A percentile compares a stretch with the other conserved stretches of the same genome.
These are phyloP conservation scores for Oncorhynchus mykiss DNA, from an alignment of 2,113 vertebrate genomes.

Conservation along the genomic window DNA sequence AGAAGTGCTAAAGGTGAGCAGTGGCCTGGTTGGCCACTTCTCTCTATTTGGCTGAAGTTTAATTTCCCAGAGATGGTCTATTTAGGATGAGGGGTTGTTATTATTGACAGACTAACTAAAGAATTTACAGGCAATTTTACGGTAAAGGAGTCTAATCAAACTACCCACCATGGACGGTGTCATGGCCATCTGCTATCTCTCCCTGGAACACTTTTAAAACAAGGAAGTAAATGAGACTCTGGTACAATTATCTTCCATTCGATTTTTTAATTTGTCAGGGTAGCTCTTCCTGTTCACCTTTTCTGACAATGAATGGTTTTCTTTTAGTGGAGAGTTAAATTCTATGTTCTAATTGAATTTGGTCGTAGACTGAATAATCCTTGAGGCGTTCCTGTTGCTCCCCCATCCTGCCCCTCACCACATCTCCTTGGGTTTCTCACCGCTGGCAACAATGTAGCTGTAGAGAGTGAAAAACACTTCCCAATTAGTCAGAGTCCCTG, in stretches of 20 bases:
- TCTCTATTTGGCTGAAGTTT: slow-evolving; percentile 7
- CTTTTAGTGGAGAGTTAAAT: slow-evolving; percentile 7
- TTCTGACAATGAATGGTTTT: slow-evolving; percentile 10
- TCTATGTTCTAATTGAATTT: slow-evolving; percentile 47
- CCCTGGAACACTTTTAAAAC: slow-evolving; percentile 16
- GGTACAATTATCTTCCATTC: slow-evolving; percentile 28
- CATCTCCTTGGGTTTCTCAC: slow-evolving; percentile 52
- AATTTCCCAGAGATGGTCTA: slow-evolving; percentile 2
- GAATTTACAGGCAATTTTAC: not conserved
- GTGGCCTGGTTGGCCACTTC: not conserved
- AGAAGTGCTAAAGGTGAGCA: not conserved
- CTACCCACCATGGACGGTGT: not conserved
- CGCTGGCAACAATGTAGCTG: slow-evolving; percentile 49
- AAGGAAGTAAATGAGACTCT: slow-evolving; percentile 17
- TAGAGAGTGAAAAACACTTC: slow-evolving; percentile 36
- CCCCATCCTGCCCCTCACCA: slow-evolving; percentile 21
- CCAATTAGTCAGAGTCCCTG: slow-evolving; percentile 66
- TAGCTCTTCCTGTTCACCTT: slow-evolving; percentile 17
- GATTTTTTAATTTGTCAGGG: slow-evolving; percentile 43
- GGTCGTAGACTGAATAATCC: slow-evolving; percentile 41
- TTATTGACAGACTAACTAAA: not conserved
- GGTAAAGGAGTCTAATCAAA: slow-evolving; percentile 13
- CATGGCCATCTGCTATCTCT: not conserved
- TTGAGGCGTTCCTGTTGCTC: not conserved
- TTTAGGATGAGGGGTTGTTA: not conserved